Conservation (phyloP, 2,888 invertebrate species). For the Lasius platythorax region DNA sequence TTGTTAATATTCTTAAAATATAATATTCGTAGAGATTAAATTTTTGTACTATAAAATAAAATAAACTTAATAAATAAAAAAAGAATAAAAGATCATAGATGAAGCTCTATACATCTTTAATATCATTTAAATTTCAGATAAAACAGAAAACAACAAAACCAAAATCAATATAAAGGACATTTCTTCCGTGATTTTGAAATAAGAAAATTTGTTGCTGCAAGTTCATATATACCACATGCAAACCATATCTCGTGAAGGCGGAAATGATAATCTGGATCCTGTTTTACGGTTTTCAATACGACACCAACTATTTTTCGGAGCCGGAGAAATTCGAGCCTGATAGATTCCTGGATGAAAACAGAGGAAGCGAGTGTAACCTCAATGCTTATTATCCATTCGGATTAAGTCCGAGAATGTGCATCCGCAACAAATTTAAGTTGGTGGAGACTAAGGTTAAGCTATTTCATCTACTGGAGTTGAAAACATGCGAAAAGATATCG, state of each 20-base stretch:
- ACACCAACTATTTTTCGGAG: slow-evolving; percentile 82
- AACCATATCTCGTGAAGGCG: slow-evolving; percentile 78
- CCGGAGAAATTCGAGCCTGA: slow-evolving; percentile 85
- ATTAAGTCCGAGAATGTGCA: slow-evolving; percentile 78
- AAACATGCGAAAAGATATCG: slow-evolving; percentile 85
- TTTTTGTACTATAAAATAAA: neutral
- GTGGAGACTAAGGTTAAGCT: slow-evolving; percentile 76
- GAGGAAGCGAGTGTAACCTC: slow-evolving; percentile 26
- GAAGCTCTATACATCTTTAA: neutral
- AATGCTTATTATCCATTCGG: slow-evolving; percentile 77
- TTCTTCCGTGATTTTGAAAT: neutral
- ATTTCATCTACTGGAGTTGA: slow-evolving; percentile 71
- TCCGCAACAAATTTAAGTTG: slow-evolving; percentile 85
- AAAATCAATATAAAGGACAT: neutral
- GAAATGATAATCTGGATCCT: slow-evolving; percentile 79
- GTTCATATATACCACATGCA: slow-evolving; percentile 15
- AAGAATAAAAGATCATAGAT: neutral
- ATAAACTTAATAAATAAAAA: neutral
- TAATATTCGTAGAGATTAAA: too few species aligned
- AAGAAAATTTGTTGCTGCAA: neutral
- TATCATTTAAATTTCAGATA: neutral
- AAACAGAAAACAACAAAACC: neutral
- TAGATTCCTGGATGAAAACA: slow-evolving; percentile 78
- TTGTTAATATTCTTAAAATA: too few species aligned
- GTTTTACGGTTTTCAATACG: slow-evolving; percentile 80